Conservation (phyloP, 2,888 invertebrate genomes). For the Entomobrya proxima region DNA sequence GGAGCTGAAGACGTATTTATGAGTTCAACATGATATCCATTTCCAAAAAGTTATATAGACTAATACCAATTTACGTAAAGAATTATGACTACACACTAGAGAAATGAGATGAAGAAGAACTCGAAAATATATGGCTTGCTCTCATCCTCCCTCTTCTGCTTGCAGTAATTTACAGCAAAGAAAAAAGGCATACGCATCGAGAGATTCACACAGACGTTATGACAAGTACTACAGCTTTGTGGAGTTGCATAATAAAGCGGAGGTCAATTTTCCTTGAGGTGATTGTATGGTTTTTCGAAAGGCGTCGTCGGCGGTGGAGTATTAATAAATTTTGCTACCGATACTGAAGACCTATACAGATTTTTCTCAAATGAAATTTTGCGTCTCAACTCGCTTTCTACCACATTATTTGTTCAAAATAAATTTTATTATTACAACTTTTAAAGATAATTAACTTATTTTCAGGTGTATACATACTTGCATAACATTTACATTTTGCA, state of each 20-base stretch:
- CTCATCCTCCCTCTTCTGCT: constrained; percentile 22
- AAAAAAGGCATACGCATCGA: neutral
- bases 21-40: constrained; percentile 50
- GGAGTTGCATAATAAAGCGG: constrained; percentile 22
- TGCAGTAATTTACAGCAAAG: constrained; percentile 7
- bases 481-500: too few species aligned
- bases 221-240: neutral
- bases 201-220: neutral
- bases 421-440: too few species aligned
- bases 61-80: constrained; percentile 53
- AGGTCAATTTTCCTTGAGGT: constrained; percentile 8
- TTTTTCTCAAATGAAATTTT: too few species aligned
- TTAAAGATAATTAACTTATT: too few species aligned
- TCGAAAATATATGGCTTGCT: constrained; percentile 19
- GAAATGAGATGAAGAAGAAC: neutral
- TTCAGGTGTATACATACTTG: too few species aligned
- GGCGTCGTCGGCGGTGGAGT: neutral
- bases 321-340: constrained; percentile 27
- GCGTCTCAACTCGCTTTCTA: too few species aligned
- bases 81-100: constrained; percentile 42
- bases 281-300: constrained; percentile 7
- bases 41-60: constrained; percentile 30
- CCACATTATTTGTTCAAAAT: too few species aligned
- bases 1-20: constrained; percentile 68
- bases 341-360: too few species aligned